Base-by-base conservation (phyloP, 2,113 vertebrate genomes). In the Lophotis ruficrista region DNA sequence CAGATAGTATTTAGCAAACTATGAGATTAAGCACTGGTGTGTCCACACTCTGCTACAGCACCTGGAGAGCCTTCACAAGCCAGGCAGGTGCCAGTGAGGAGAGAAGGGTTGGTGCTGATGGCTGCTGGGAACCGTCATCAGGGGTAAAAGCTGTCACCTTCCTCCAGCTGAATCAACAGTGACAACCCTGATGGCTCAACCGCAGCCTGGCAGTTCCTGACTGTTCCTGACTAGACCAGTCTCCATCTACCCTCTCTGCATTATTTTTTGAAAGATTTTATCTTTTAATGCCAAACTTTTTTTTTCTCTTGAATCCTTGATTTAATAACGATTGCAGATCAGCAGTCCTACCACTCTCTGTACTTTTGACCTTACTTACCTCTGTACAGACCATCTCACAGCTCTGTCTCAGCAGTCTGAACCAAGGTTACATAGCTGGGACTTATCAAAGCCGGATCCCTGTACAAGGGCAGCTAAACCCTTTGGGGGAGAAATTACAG, bases 31-130 rank as follows among this genome's bases (percentile, higher is more conserved):
- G 37, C 33, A 57, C 0, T 1, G n/a, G n/a, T 45, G 19, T 73
- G 15, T 31, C 50, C 8, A 35, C 17, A 24, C 12, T 60, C 5
- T 4, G 1, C 4, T 76, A 25, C 5, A 83, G 23, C 25, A 61
- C 6, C 8, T 17, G 13, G 35, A 79, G 15, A 80, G 6, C 12
- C 35, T 60, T 64, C 25, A 64, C 7, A 6, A 43, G 11, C 13
- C 1, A 4, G 17, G 11, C 35, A 72, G 45, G 5, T 21, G 7
- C 1, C 1, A 1, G 12, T 35, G 33, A 48, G 23, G 23, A 57
- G 8, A 12, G 20, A 62, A 61, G 21, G 20, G 57, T 86, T 8
- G 3, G 14, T 14, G 24, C 25, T 23, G n/a, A n/a, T 0, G 2
- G 19, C 5, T 80, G 22, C 14, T 14, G 1, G 7, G 15, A 64